A percentile compares a stretch with the other conserved stretches of the same genome.
Conservation (phyloP, 1,140 invertebrate species). For the Lepidostoma basale region DNA sequence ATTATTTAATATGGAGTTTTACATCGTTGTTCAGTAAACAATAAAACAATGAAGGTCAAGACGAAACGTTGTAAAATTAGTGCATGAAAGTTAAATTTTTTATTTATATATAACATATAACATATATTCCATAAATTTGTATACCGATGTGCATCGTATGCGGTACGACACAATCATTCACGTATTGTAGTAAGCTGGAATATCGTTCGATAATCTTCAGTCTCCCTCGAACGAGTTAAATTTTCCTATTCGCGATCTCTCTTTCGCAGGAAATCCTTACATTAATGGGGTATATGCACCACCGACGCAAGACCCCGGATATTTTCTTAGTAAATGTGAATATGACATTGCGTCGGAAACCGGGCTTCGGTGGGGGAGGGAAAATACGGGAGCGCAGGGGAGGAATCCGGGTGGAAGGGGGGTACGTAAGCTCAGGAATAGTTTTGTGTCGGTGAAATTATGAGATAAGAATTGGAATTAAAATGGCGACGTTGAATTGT, state of each 20-base stretch:
- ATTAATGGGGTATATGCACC: constrained; percentile 33
- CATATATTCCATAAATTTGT: too few species aligned
- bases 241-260: background rate
- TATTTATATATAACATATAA: too few species aligned
- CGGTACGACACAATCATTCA: too few species aligned
- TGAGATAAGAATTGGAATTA: constrained; percentile 23
- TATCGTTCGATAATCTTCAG: constrained; percentile 13
- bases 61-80: too few species aligned
- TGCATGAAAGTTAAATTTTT: too few species aligned
- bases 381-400: background rate
- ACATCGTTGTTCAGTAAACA: too few species aligned
- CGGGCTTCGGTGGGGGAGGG: background rate
- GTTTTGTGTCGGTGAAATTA: constrained; percentile 24
- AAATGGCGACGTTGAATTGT: constrained; percentile 25
- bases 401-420: background rate
- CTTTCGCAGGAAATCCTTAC: background rate
- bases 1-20: too few species aligned
- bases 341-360: constrained; percentile 40
- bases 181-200: too few species aligned
- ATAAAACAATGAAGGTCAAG: too few species aligned
- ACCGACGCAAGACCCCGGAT: constrained; percentile 34
- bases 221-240: background rate
- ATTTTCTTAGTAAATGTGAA: constrained; percentile 41
- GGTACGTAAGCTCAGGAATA: constrained; percentile 11
- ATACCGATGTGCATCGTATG: too few species aligned